Base-by-base conservation (phyloP, 2,888 invertebrate species). In the Meandrusa payeni region DNA sequence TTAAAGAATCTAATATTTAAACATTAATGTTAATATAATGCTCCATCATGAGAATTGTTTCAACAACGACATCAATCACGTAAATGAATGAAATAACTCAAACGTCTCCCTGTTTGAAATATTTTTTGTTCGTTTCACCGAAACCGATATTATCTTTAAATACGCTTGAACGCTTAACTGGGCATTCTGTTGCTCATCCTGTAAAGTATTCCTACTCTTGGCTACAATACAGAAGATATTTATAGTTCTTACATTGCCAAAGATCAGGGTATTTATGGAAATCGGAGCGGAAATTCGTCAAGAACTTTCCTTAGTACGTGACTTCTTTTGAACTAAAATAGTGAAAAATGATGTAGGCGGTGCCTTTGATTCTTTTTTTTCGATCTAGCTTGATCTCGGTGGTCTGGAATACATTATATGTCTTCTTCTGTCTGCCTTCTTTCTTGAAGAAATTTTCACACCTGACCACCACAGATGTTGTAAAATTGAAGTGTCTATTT, bases 71-170 rank as follows among this genome's bases (percentile, higher is more conserved):
- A 71, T 72, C 54, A 73, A 78, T 77, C 74, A 70, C 48, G 64
- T 67, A 78, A 74, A 80, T 75, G 53, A 74, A 76, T 74, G 64
- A 74, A 76, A 77, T 76, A 73, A 73, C 62, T 65, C 57, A 59
- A 54, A 58, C 60, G 52, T 59, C 59, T 43, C 39, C 48, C 46
- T 53, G 31, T 58, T 36, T 51, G 55, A 59, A 40, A 46, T 53
- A 41, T 24, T 55, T 51, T 52, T 47, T 56, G 49, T 60, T 66
- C 50, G 52, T 58, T 70, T 69, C 52, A 50, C 49, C 57, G 50
- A 53, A 55, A 54, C 50, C 51, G 52, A 66, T 69, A 70, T 70
- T 64, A 60, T 45, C 56, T 57, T 48, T 34, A 45, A 46, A 50
- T 57, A 58, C 55, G 57, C 57, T 54, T 48, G 49, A 46, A 43